These are phyloP conservation scores for Amphiprion percula DNA, from an alignment of 2,113 vertebrate genomes.

Conservation along the genomic window DNA sequence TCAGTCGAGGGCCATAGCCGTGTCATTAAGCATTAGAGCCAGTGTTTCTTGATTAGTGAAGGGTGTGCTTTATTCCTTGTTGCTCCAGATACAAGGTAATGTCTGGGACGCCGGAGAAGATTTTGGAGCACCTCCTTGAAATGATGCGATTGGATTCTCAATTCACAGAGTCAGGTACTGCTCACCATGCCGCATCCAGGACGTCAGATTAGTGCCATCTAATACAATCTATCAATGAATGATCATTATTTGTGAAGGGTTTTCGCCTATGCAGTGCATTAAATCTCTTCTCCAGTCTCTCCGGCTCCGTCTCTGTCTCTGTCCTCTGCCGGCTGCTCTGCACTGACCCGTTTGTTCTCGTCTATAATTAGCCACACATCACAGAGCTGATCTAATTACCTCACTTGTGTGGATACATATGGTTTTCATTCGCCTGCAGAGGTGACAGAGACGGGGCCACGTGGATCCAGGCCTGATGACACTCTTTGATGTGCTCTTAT, in stretches of 20 bases:
- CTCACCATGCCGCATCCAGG: conserved; percentile 13
- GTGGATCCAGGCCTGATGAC: conserved; percentile 29
- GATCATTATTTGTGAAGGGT: conserved; percentile 38
- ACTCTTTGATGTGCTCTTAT: conserved; percentile 45
- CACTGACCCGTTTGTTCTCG: conserved; percentile 67
- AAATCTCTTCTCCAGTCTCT: conserved; percentile 21
- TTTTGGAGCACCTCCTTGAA: conserved; percentile 98
- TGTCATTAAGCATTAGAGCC: conserved; percentile 61
- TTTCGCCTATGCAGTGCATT: conserved; percentile 37
- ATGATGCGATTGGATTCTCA: conserved; percentile 94
- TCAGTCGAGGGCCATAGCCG: conserved; percentile 45
- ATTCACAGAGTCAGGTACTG: conserved; percentile 89
- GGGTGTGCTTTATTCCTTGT: conserved; percentile 63
- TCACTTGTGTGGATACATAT: conserved; percentile 53
- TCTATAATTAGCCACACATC: conserved; percentile 69
- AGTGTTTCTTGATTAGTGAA: conserved; percentile 73
- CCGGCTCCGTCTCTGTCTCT: conserved; percentile 20
- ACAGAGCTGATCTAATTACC: conserved; percentile 73
- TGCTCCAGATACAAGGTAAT: conserved; percentile 94
- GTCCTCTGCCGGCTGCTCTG: conserved; percentile 45
- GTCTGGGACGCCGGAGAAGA: conserved; percentile 98
- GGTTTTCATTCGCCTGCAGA: conserved; percentile 61
- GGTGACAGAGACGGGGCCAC: conserved; percentile 47
- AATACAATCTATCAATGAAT: conserved; percentile 24
- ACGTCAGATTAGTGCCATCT: conserved; percentile 25